Conservation (phyloP, 2,888 invertebrate species). For the Macrophya annulata region DNA sequence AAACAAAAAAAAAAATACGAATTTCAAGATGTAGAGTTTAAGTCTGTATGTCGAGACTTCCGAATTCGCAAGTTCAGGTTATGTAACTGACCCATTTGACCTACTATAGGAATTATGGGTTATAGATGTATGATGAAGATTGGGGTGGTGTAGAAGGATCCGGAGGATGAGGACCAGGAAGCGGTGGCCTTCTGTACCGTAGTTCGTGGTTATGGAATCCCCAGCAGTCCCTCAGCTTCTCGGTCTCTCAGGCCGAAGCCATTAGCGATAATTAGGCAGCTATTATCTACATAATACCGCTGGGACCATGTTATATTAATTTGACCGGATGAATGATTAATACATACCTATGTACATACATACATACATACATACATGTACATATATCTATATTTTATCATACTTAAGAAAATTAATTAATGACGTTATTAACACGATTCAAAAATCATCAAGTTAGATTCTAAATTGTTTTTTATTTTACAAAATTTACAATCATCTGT, state of each 20-base stretch:
- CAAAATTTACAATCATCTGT: no score
- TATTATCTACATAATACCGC: slow-evolving; percentile 42
- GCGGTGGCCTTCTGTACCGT: background rate
- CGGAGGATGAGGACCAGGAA: slow-evolving; percentile 31
- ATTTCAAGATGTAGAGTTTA: background rate
- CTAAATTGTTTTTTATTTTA: no score
- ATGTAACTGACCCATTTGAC: slow-evolving; percentile 25
- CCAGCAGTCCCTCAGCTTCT: slow-evolving; percentile 26
- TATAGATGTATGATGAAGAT: slow-evolving; percentile 2
- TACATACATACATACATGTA: background rate
- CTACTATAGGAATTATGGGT: slow-evolving; percentile 4
- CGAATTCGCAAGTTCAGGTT: background rate
- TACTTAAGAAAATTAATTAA: background rate
- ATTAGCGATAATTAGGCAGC: slow-evolving; percentile 51
- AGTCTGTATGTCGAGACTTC: background rate
- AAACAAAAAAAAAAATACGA: background rate
- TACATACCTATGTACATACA: background rate
- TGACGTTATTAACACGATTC: background rate
- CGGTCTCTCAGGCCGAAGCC: slow-evolving; percentile 30
- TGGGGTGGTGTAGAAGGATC: background rate
- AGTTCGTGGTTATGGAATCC: slow-evolving; percentile 23
- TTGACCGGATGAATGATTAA: slow-evolving; percentile 10
- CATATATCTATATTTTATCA: no score
- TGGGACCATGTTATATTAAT: slow-evolving; percentile 25
- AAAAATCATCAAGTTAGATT: no score